Evolutionary conservation across 1,140 invertebrate genomes (phyloP), one percentile per base, ranked within the genome.

Genomic region (Drosophila erecta): DNA sequence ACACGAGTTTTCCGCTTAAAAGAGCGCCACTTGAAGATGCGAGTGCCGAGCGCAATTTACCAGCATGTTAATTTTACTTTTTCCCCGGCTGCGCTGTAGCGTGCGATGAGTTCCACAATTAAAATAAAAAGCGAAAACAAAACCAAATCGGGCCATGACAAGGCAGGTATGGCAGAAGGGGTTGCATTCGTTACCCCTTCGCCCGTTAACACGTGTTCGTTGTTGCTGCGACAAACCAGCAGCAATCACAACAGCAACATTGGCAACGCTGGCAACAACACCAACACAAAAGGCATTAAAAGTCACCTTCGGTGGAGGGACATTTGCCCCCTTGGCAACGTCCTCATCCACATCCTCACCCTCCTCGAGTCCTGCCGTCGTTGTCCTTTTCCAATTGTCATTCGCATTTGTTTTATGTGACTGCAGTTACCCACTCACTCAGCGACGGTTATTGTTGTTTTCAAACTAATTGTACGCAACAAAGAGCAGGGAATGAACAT

Each of bases 381-480:
- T 64, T 83, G 81, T 81, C 83, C 83, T 66, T 87, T 83, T 81
- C 69, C 73, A 81, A 86, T 87, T 86, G 81, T 87, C 83, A 87
- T 87, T 83, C 78, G 59, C 74, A 66, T 76, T 81, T 86, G 83
- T 86, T 89, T 89, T 76, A 89, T 89, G 84, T 65, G 65, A 78
- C 84, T 84, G 80, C 80, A 78, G 69, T 81, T 66, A 55, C 20
- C 66, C 61, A 38, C 59, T 58, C 30, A 30, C 56, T 44, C 62
- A 46, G 41, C 49, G 47, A 50, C 58, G 62, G 57, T 44, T 76
- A 51, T 57, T 67, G 54, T 66, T 77, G 53, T 64, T 78, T 65
- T 79, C 79, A 89, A 87, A 87, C 83, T 87, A 87, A 87, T 87
- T 87, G 84, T 84, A 87, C 84, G 84, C 84, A 87, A 77, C 79